These are phyloP conservation scores for Penaeus vannamei DNA, from an alignment of 1,140 invertebrate genomes.

Conservation along the genomic window DNA sequence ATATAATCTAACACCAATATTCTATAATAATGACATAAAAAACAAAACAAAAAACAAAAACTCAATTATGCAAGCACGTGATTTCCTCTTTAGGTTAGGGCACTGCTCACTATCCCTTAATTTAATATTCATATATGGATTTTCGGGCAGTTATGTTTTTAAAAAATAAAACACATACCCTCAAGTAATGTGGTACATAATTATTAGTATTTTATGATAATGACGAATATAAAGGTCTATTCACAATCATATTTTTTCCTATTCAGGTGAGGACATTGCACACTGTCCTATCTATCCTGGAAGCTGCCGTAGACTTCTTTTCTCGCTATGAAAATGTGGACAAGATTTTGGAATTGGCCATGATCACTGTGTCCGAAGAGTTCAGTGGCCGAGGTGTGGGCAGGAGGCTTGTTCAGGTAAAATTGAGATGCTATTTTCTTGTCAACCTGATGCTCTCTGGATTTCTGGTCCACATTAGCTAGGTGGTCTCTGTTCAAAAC, in stretches of 20 bases:
- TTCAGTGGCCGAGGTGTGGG: conserved; percentile 62
- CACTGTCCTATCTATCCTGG: conserved; percentile 64
- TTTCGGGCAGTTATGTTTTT: no score
- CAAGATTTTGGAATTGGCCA: conserved; percentile 65
- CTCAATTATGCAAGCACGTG: not conserved
- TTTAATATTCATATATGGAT: no score
- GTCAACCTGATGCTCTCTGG: no score
- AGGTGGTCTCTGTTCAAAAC: not conserved
- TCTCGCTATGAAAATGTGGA: conserved; percentile 57
- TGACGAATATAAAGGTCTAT: no score
- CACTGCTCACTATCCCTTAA: conserved; percentile 64
- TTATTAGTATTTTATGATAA: no score
- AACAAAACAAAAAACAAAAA: no score
- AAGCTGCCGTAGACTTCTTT: conserved; percentile 65
- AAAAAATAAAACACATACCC: no score
- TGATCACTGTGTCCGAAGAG: conserved; percentile 66
- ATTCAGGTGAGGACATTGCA: conserved; percentile 67
- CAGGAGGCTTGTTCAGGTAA: conserved; percentile 65
- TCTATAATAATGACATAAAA: no score
- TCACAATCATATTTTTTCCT: not conserved
- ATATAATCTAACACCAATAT: no score
- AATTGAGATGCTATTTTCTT: not conserved
- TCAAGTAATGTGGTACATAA: no score
- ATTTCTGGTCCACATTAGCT: not conserved
- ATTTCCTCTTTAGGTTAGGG: conserved; percentile 59